These are phyloP conservation scores for Spodoptera litura DNA, from an alignment of 1,140 invertebrate species.

Conservation along the genomic window DNA sequence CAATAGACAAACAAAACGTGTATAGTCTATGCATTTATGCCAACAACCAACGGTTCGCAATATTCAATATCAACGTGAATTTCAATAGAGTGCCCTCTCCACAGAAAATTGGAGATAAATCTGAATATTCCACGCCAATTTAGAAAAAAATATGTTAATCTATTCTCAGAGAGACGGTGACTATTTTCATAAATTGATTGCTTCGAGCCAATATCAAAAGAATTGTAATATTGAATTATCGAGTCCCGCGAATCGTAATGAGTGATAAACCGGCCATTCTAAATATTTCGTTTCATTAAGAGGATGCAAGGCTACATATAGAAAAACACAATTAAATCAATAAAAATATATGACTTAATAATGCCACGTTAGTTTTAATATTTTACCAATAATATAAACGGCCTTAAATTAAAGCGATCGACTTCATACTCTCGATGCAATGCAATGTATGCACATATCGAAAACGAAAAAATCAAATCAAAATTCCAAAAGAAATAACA, in stretches of 20 bases:
- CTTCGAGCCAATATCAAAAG: constrained; percentile 74
- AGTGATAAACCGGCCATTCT: constrained; percentile 29
- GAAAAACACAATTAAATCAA: too few species aligned
- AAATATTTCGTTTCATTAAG: constrained; percentile 1
- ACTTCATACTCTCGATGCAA: not conserved
- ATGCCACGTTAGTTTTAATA: too few species aligned
- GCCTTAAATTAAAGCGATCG: too few species aligned
- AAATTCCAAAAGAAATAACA: not conserved
- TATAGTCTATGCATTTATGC: constrained; percentile 70
- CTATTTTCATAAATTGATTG: constrained; percentile 80
- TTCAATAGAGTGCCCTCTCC: constrained; percentile 76
- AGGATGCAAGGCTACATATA: too few species aligned
- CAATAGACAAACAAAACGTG: constrained; percentile 62
- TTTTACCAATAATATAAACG: too few species aligned
- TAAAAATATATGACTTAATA: too few species aligned
- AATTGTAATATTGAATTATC: constrained; percentile 69
- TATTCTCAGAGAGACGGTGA: constrained; percentile 69
- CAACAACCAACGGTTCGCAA: constrained; percentile 67
- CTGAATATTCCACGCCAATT: constrained; percentile 80
- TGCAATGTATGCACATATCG: not conserved
- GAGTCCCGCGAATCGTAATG: constrained; percentile 46
- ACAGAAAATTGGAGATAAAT: constrained; percentile 76
- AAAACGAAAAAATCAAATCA: not conserved
- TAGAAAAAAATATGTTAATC: constrained; percentile 80
- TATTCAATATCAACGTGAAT: constrained; percentile 82